A percentile compares a stretch with the other conserved stretches of the same genome.
These are phyloP conservation scores for Trachops cirrhosus DNA, from an alignment of 2,797 vertebrate species.

Conservation along the genomic window DNA sequence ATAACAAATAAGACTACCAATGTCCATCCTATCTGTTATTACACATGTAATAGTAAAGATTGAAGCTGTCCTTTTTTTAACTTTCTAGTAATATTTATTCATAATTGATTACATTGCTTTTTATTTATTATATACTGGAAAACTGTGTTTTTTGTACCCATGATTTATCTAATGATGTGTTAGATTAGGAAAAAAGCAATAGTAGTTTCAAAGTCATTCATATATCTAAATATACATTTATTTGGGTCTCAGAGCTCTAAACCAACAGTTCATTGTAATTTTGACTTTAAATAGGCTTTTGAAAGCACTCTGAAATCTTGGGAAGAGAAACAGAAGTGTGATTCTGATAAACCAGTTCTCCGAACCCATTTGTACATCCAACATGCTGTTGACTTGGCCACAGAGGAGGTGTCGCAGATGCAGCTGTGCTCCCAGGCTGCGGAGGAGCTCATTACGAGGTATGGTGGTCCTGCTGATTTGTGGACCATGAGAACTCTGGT, in stretches of 20 bases:
- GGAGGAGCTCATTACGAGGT: constrained; percentile 97
- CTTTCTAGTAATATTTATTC: background rate
- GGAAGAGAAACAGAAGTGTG: constrained; percentile 97
- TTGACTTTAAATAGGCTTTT: constrained; percentile 89
- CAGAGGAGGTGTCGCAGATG: constrained; percentile 91
- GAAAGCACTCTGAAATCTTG: constrained; percentile 98
- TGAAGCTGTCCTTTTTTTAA: background rate
- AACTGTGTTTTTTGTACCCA: background rate
- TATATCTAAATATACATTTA: background rate
- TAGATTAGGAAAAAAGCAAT: background rate
- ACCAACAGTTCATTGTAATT: background rate
- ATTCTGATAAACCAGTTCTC: constrained; percentile 89
- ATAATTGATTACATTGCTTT: background rate
- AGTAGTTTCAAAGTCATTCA: background rate
- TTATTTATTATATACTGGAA: background rate
- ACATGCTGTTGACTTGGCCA: constrained; percentile 93
- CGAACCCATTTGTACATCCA: constrained; percentile 95
- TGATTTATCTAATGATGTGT: background rate
- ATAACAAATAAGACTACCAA: background rate
- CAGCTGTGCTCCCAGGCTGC: constrained; percentile 94
- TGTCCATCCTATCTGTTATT: background rate
- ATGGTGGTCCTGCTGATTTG: background rate
- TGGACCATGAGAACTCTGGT: rapidly evolving
- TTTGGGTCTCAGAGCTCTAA: background rate
- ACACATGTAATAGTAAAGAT: background rate